These are phyloP conservation scores for Mesoligia furuncula DNA, from an alignment of 2,888 invertebrate genomes.

Conservation along the genomic window DNA sequence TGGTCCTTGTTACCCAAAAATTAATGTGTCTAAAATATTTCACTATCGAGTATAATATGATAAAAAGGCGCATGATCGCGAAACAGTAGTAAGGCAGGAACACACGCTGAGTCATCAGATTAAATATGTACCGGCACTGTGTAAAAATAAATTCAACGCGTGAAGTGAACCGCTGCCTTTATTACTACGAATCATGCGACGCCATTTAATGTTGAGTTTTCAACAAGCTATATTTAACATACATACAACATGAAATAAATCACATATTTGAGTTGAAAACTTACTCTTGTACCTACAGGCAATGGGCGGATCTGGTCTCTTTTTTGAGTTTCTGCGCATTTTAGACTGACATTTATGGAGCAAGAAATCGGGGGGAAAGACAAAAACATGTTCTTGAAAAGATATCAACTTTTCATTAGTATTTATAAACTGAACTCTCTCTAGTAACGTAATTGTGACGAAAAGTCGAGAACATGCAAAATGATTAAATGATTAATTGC, in stretches of 20 bases:
- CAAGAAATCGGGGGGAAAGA: background rate
- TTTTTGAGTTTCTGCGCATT: constrained; percentile 1
- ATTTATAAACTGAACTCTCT: too few relatives aligned
- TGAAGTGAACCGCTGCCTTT: constrained; percentile 62
- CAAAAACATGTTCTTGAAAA: background rate
- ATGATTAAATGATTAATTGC: background rate
- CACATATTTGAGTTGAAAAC: constrained; percentile 37
- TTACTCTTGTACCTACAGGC: background rate
- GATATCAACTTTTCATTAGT: too few relatives aligned
- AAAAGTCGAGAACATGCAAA: background rate
- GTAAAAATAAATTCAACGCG: constrained; percentile 57
- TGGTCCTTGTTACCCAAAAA: background rate
- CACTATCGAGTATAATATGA: constrained; percentile 18
- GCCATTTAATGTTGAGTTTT: constrained; percentile 65
- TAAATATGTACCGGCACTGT: constrained; percentile 67
- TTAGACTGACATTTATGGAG: background rate
- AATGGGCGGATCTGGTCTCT: constrained; percentile 5
- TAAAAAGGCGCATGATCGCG: constrained; percentile 16
- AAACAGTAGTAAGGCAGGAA: constrained; percentile 49
- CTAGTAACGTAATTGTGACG: background rate
- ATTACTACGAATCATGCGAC: constrained; percentile 71
- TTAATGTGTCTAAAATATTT: background rate
- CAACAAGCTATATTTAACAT: constrained; percentile 62
- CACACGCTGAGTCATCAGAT: constrained; percentile 69
- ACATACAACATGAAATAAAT: constrained; percentile 47